A percentile compares a stretch with the other conserved stretches of the same genome.
Conservation (phyloP, 2,797 vertebrate species). For the Paramormyrops hopkinsi region DNA sequence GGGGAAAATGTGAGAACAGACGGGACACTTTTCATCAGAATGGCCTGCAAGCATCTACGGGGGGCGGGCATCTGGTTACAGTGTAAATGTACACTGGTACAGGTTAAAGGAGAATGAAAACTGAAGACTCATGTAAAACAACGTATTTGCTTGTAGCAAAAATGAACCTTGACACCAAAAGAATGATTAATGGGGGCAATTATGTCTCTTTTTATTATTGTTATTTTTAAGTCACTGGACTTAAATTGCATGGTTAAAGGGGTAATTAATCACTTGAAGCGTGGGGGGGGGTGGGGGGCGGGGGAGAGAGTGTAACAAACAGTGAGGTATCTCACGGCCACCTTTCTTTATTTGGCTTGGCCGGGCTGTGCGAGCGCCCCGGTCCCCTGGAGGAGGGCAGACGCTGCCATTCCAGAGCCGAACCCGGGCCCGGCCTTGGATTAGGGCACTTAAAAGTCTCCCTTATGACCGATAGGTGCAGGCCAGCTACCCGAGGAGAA, state of each 20-base stretch:
- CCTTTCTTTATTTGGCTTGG: slow-evolving; percentile 11
- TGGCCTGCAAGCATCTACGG: slow-evolving; percentile 3
- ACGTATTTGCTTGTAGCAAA: slow-evolving; percentile 17
- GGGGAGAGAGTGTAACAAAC: background rate
- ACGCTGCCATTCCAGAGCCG: background rate
- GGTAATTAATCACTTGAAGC: slow-evolving; percentile 19
- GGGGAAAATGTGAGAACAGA: background rate
- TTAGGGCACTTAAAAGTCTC: background rate
- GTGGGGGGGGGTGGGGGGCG: background rate
- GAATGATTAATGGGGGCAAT: slow-evolving; percentile 23
- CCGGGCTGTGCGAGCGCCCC: slow-evolving; percentile 43
- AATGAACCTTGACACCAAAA: slow-evolving; percentile 16
- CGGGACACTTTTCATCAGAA: background rate
- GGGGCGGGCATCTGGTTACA: background rate
- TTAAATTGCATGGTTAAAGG: slow-evolving; percentile 18
- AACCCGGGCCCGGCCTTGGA: slow-evolving; percentile 15
- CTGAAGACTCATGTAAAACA: slow-evolving; percentile 19
- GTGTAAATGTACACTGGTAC: slow-evolving; percentile 14
- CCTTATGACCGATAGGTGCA: slow-evolving; percentile 38
- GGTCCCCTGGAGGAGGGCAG: slow-evolving; percentile 22
- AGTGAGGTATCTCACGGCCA: background rate
- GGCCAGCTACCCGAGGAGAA: slow-evolving; percentile 58
- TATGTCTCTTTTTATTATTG: slow-evolving; percentile 24
- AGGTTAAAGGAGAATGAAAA: background rate
- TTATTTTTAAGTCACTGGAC: slow-evolving; percentile 20